A percentile compares a stretch with the other conserved stretches of the same genome.
Evolutionary conservation across 2,888 invertebrate genomes (phyloP).

Genomic region (Tridacna gigas): DNA sequence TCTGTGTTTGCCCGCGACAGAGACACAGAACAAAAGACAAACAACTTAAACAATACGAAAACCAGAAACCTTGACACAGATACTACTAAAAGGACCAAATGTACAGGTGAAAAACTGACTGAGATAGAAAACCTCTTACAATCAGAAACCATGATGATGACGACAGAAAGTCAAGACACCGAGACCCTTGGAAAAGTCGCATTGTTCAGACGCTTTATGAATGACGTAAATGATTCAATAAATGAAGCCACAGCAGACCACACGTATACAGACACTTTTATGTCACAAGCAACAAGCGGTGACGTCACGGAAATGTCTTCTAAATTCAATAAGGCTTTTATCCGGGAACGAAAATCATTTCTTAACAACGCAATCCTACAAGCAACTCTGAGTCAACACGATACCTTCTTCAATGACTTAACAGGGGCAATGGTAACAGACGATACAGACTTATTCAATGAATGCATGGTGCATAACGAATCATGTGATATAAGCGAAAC

Average conservation of each 20-base stretch:
- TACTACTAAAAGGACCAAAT: neutral
- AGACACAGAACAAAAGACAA: neutral
- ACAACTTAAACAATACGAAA: neutral
- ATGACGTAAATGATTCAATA: constrained; percentile 5
- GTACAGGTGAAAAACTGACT: constrained; percentile 18
- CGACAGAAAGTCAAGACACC: neutral
- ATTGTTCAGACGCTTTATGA: constrained; percentile 14
- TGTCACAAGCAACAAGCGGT: neutral
- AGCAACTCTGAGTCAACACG: neutral
- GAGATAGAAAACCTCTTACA: constrained; percentile 13
- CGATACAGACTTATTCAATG: constrained; percentile 7
- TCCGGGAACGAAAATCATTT: neutral
- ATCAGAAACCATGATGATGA: constrained; percentile 5
- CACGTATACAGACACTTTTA: neutral
- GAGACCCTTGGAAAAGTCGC: constrained; percentile 1
- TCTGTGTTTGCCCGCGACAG: constrained; percentile 5
- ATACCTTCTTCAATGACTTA: neutral
- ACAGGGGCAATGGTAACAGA: neutral
- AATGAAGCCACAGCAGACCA: neutral
- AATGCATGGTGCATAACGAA: constrained; percentile 6
- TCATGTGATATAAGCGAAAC: neutral
- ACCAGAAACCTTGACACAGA: neutral
- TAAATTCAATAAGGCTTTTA: neutral
- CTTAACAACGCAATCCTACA: constrained; percentile 20
- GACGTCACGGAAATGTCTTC: neutral